A percentile compares a stretch with the other conserved stretches of the same genome.
Conservation (phyloP, 2,113 vertebrate genomes). For the Balaenoptera acutorostrata region DNA sequence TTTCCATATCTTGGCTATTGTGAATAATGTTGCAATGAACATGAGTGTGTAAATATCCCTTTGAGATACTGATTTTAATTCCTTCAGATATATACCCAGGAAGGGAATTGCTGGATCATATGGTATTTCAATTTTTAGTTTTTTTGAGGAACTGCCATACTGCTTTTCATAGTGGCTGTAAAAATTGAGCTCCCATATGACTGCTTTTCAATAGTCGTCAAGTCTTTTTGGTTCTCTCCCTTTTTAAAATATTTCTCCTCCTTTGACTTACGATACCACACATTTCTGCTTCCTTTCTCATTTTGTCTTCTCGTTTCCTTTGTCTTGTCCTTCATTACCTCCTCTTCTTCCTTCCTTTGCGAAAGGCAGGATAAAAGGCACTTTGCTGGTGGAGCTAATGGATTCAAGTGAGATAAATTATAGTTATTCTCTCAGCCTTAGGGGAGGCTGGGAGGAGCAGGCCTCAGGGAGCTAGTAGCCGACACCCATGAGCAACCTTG, state of each 20-base stretch:
- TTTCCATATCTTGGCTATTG: background rate
- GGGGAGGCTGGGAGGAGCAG: background rate
- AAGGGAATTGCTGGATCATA: background rate
- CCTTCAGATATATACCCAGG: background rate
- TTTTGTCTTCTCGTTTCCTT: background rate
- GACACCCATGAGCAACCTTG: background rate
- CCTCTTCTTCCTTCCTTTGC: background rate
- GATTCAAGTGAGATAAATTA: background rate
- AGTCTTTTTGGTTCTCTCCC: background rate
- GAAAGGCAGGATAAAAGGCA: background rate
- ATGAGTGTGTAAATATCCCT: background rate
- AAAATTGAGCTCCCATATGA: background rate
- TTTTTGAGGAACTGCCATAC: background rate
- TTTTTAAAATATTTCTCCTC: background rate
- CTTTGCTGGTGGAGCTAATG: background rate
- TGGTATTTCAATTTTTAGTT: background rate
- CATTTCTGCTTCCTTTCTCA: background rate
- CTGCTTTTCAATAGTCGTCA: background rate
- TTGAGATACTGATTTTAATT: background rate
- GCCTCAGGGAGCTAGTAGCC: background rate
- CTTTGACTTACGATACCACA: background rate
- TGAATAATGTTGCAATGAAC: background rate
- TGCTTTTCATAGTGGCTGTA: background rate
- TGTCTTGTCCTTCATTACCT: background rate
- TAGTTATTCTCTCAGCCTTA: background rate